phyloP scores from a whole-genome alignment of 2,113 vertebrate genomes.

The Acrocephalus kingi region DNA sequence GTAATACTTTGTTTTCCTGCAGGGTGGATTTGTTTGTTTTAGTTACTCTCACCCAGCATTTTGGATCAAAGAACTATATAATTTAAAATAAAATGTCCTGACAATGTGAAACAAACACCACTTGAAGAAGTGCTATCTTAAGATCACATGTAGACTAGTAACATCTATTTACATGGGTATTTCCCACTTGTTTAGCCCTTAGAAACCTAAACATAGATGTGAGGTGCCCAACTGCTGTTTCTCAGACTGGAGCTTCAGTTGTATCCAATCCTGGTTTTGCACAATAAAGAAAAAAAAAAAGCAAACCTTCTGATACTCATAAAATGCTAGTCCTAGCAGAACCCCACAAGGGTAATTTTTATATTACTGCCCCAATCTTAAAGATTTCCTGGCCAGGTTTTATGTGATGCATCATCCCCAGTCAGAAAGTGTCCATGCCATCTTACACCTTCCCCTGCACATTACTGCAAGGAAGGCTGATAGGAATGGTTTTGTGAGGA shows the following conservation, averaged over 20 bases:
- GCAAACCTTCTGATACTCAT: background rate
- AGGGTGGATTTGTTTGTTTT: slow-evolving; percentile 45
- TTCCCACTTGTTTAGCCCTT: background rate
- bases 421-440: background rate
- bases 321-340: background rate
- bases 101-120: slow-evolving; percentile 2
- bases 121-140: background rate
- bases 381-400: background rate
- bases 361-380: background rate
- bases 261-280: background rate
- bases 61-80: slow-evolving; percentile 27
- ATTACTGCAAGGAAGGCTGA: background rate
- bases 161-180: background rate
- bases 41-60: slow-evolving; percentile 40
- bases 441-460: background rate
- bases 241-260: background rate
- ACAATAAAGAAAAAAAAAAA: background rate
- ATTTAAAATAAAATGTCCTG: slow-evolving; percentile 31
- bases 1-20: slow-evolving; percentile 21
- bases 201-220: background rate
- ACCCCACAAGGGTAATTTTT: background rate
- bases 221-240: background rate
- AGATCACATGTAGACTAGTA: background rate
- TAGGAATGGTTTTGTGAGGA: background rate
- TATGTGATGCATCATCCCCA: background rate